These are phyloP conservation scores for Upupa epops DNA, from an alignment of 2,113 vertebrate genomes.

Conservation along the genomic window DNA sequence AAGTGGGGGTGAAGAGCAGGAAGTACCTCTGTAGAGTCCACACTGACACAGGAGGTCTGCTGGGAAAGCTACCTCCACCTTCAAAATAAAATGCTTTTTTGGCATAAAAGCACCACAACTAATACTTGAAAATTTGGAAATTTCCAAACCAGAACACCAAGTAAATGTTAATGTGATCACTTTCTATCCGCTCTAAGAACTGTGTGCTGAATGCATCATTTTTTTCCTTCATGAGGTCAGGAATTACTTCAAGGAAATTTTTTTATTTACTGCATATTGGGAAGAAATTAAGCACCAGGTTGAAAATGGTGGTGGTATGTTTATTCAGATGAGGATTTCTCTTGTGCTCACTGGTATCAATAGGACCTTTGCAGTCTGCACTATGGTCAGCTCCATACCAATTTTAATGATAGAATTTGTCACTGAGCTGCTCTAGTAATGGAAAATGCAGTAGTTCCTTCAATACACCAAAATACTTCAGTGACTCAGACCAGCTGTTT, in stretches of 20 bases:
- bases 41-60: no score
- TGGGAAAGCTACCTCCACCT: no score
- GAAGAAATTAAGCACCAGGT: not conserved
- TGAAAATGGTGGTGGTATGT: accelerated
- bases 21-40: no score
- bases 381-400: not conserved
- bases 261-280: not conserved
- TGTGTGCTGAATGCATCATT: accelerated
- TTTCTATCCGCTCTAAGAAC: not conserved
- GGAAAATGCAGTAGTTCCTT: not conserved
- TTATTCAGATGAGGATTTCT: not conserved
- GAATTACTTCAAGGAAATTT: not conserved
- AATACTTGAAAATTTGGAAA: no score
- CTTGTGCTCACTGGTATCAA: not conserved
- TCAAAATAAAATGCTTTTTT: no score
- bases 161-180: not conserved
- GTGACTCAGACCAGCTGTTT: not conserved
- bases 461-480: not conserved
- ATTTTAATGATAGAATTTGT: not conserved
- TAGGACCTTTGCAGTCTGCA: not conserved
- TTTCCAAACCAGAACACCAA: no score
- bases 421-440: not conserved
- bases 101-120: no score
- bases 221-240: not conserved
- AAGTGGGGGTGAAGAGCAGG: no score